Percentiles rank a stretch among this genome's conserved stretches.
Evolutionary conservation across 2,888 invertebrate genomes (phyloP).

Genomic region (Tenthredo amoena): DNA sequence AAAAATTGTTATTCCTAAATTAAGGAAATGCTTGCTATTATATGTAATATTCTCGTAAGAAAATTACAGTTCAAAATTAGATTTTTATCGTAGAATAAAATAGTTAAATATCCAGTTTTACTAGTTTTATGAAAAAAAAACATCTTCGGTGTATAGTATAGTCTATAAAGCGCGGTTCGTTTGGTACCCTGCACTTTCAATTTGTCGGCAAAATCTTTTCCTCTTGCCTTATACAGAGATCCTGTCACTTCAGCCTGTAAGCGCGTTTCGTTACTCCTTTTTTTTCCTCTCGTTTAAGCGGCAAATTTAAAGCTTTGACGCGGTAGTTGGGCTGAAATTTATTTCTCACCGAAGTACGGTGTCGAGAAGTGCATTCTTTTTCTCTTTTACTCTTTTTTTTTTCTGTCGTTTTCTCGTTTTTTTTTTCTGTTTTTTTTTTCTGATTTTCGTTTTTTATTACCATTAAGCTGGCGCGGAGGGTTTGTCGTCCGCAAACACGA

Average conservation of each 20-base stretch:
- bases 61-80: not conserved
- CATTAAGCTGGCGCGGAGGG: conserved; percentile 2
- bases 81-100: not conserved
- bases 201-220: conserved; percentile 19
- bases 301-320: conserved; percentile 44
- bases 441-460: not conserved
- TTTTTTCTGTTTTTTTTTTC: not conserved
- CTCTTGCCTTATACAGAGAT: not conserved
- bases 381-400: not conserved
- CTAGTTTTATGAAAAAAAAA: not conserved
- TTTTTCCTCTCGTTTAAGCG: not conserved
- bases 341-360: conserved; percentile 18
- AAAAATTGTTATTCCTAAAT: not conserved
- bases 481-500: conserved; percentile 32
- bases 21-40: not conserved
- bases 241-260: conserved; percentile 15
- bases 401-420: not conserved
- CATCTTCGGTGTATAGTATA: not conserved
- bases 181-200: conserved; percentile 28
- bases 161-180: conserved; percentile 22
- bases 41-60: not conserved
- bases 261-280: not conserved
- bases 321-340: conserved; percentile 32
- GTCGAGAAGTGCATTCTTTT: conserved; percentile 23
- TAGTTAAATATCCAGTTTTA: conserved; percentile 3